A percentile compares a stretch with the other conserved stretches of the same genome.
phyloP scores from a whole-genome alignment of 2,888 invertebrate genomes.

The Micoletzkya japonica region DNA sequence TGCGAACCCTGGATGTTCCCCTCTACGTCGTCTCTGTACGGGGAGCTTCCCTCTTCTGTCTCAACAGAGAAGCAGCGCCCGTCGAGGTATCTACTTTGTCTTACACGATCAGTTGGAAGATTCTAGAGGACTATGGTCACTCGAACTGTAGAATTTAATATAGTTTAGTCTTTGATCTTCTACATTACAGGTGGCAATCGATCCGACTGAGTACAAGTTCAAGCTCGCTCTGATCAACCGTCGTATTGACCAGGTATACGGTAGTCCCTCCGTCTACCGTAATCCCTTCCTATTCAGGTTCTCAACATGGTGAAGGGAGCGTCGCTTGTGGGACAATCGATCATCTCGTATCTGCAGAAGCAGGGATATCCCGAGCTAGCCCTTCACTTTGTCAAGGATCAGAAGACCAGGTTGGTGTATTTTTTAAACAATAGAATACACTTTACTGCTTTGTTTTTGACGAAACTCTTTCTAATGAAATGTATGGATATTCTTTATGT shows the following conservation, averaged over 20 bases:
- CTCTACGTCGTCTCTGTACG: conserved; percentile 92
- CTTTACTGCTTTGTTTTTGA: no score
- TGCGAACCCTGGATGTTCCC: conserved; percentile 92
- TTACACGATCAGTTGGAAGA: not conserved
- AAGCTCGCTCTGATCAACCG: conserved; percentile 93
- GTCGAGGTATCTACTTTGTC: conserved; percentile 41
- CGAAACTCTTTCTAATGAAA: no score
- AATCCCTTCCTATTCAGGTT: conserved; percentile 63
- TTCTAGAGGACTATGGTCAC: not conserved
- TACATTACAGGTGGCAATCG: conserved; percentile 75
- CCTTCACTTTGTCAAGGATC: conserved; percentile 96
- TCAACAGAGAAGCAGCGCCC: conserved; percentile 57
- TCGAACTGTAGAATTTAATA: not conserved
- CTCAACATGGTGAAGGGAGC: conserved; percentile 90
- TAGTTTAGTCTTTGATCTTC: no score
- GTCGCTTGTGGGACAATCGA: conserved; percentile 95
- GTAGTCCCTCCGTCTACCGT: not conserved
- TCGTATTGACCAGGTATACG: conserved; percentile 81
- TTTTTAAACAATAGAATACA: no score
- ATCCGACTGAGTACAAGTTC: conserved; percentile 96
- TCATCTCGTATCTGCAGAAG: conserved; percentile 96
- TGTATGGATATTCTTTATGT: no score
- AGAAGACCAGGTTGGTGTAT: conserved; percentile 74
- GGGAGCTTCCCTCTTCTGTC: conserved; percentile 65
- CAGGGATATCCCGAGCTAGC: conserved; percentile 98